These are phyloP conservation scores for Urocitellus parryii DNA, from an alignment of 2,113 vertebrate species.

Conservation along the genomic window DNA sequence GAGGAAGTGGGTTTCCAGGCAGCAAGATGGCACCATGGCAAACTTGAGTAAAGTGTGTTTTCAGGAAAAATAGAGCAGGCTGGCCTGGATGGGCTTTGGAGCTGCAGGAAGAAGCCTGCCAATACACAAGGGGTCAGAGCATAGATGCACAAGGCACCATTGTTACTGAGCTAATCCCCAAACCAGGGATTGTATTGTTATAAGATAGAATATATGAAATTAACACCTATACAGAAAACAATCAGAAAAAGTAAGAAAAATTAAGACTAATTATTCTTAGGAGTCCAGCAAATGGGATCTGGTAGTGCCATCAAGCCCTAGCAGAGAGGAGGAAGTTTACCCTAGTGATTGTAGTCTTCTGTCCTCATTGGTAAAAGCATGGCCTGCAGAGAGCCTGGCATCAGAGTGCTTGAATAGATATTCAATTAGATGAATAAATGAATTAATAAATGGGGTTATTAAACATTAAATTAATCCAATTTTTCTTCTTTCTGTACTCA, in stretches of 20 bases:
- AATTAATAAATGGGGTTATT: constrained; percentile 16
- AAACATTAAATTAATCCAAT: constrained; percentile 13
- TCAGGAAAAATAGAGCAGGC: neutral
- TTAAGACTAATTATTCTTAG: neutral
- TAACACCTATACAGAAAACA: neutral
- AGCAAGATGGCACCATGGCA: neutral
- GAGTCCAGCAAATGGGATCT: neutral
- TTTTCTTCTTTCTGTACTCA: neutral
- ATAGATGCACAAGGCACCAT: neutral
- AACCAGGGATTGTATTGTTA: neutral
- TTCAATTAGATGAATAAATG: constrained; percentile 49
- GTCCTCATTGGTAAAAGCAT: neutral
- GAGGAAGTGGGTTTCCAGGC: neutral
- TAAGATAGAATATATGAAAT: neutral
- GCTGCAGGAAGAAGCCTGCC: neutral
- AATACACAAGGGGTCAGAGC: neutral
- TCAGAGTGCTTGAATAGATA: neutral
- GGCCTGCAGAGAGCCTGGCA: neutral
- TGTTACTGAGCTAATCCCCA: neutral
- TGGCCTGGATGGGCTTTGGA: neutral
- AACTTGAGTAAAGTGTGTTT: neutral
- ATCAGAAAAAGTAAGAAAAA: neutral
- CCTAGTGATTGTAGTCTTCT: neutral
- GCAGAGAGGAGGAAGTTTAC: neutral
- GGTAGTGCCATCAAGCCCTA: neutral